phyloP scores from a whole-genome alignment of 2,797 vertebrate genomes.

The Manis crassicaudata region DNA sequence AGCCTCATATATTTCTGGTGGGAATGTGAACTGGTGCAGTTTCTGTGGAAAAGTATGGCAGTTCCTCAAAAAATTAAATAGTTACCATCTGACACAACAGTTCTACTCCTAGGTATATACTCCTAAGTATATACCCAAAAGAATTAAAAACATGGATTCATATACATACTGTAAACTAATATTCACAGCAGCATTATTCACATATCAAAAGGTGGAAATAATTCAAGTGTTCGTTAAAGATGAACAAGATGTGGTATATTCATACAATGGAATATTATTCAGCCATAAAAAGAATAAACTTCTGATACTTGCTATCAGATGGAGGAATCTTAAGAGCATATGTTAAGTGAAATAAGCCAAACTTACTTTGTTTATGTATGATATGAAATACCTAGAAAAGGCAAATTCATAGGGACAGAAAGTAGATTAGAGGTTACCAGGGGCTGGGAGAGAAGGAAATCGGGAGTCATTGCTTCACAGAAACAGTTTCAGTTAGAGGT shows the following conservation, averaged over 20 bases:
- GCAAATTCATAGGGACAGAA: background rate
- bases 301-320: background rate
- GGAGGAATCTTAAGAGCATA: background rate
- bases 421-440: background rate
- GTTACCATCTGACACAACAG: background rate
- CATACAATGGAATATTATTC: background rate
- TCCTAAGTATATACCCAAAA: background rate
- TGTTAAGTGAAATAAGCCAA: background rate
- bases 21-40: no score
- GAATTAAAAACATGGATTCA: background rate
- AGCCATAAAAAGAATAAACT: background rate
- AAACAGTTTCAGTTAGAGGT: background rate
- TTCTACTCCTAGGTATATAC: background rate
- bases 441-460: accelerated
- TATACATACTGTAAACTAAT: background rate
- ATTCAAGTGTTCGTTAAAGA: background rate
- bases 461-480: background rate
- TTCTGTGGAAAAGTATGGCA: background rate
- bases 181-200: background rate
- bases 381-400: background rate
- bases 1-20: background rate
- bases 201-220: background rate
- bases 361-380: no score
- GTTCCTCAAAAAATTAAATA: background rate
- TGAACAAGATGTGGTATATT: background rate